Evolutionary conservation across 1,140 invertebrate genomes (phyloP).

Genomic region (Teleopsis dalmanni): DNA sequence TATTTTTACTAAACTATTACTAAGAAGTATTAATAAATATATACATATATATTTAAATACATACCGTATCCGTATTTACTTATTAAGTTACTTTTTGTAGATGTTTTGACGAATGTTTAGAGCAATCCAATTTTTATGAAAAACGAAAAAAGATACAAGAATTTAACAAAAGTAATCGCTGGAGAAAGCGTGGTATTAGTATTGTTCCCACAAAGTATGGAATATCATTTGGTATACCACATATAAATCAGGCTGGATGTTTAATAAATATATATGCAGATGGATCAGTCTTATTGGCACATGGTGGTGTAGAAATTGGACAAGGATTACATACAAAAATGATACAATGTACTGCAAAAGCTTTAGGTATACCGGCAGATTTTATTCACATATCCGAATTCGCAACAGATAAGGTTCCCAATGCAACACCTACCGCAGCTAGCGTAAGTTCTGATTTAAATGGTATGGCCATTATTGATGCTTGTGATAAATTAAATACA

Average conservation of each 20-base stretch:
- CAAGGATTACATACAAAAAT: constrained; percentile 94
- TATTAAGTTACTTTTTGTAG: constrained; percentile 14
- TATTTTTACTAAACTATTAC: no score
- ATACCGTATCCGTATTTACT: no score
- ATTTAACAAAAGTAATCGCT: constrained; percentile 76
- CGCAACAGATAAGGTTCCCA: constrained; percentile 88
- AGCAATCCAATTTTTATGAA: constrained; percentile 59
- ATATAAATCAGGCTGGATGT: constrained; percentile 84
- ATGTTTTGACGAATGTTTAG: constrained; percentile 78
- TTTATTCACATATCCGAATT: constrained; percentile 86
- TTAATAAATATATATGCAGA: constrained; percentile 84
- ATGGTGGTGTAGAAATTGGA: constrained; percentile 93
- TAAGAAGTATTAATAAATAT: no score
- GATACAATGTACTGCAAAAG: constrained; percentile 76
- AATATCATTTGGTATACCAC: constrained; percentile 70
- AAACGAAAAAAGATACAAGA: constrained; percentile 53
- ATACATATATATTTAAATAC: no score
- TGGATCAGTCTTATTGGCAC: constrained; percentile 84
- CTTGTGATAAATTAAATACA: constrained; percentile 70
- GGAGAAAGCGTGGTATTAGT: constrained; percentile 80
- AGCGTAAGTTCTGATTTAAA: constrained; percentile 88
- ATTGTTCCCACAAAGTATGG: constrained; percentile 86
- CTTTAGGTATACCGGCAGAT: constrained; percentile 62
- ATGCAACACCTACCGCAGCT: constrained; percentile 86
- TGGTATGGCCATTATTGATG: constrained; percentile 87